phyloP scores from a whole-genome alignment of 2,113 vertebrate species.

The Propithecus coquereli region DNA sequence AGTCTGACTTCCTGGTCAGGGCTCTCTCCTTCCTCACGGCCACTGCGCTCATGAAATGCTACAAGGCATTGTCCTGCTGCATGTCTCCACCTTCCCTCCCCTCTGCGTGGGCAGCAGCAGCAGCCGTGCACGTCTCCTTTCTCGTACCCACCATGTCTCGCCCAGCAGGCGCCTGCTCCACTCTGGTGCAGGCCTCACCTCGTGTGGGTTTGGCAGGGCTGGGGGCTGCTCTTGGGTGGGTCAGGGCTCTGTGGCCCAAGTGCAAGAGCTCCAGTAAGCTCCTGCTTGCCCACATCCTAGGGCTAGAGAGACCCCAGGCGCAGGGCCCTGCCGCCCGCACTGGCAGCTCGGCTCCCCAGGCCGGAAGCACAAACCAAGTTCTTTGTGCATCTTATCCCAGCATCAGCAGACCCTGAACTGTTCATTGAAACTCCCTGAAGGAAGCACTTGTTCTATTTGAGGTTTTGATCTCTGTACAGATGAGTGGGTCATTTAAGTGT shows the following conservation, averaged over 20 bases:
- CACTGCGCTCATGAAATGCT: neutral
- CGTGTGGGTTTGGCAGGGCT: neutral
- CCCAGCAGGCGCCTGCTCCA: no score
- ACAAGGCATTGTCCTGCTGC: neutral
- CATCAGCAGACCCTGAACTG: neutral
- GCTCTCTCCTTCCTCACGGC: neutral
- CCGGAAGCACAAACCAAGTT: neutral
- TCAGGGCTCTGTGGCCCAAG: neutral
- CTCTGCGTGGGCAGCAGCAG: neutral
- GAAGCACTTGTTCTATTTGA: conserved; percentile 33
- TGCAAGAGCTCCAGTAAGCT: neutral
- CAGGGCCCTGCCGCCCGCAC: neutral
- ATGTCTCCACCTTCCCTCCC: neutral
- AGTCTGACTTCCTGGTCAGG: neutral
- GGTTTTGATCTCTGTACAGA: neutral
- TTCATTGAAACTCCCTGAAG: conserved; percentile 43
- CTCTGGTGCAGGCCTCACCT: neutral
- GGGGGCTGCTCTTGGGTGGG: neutral
- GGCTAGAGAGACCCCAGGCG: neutral
- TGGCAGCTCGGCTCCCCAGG: neutral
- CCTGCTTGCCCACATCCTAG: neutral
- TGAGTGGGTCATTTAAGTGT: neutral
- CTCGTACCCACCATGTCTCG: no score
- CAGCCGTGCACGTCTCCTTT: neutral
- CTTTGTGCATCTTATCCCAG: neutral